Evolutionary conservation across 2,797 vertebrate species (phyloP).

Genomic region (Eulemur albifrons): DNA sequence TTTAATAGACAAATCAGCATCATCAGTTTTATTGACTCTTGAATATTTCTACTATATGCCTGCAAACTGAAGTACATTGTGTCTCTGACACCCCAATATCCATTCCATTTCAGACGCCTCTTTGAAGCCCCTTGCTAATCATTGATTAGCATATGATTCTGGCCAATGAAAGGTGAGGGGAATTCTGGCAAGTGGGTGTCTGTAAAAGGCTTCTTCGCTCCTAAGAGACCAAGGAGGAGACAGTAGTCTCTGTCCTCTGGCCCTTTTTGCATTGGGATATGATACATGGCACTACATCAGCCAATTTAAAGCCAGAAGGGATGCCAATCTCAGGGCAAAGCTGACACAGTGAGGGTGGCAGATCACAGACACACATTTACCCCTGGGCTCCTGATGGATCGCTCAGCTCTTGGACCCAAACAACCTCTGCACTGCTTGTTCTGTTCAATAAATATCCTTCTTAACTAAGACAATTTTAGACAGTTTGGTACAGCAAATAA

Average conservation of each 20-base stretch:
- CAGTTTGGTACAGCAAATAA: constrained; percentile 43
- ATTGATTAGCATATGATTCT: not conserved
- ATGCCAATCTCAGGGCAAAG: not conserved
- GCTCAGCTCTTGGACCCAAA: constrained; percentile 39
- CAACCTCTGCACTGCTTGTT: constrained; percentile 64
- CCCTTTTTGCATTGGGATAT: not conserved
- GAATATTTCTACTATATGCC: not conserved
- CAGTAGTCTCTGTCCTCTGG: not conserved
- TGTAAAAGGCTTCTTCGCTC: not conserved
- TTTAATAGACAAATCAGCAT: not conserved
- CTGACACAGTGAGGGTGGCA: constrained; percentile 39
- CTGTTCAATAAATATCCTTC: constrained; percentile 51
- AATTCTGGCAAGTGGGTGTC: not conserved
- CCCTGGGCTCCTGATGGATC: constrained; percentile 37
- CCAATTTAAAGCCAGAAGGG: not conserved
- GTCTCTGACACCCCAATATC: not conserved
- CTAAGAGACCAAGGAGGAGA: not conserved
- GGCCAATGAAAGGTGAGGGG: not conserved
- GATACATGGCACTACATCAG: not conserved
- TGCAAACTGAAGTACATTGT: constrained; percentile 27
- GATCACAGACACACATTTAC: constrained; percentile 43
- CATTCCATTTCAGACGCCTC: not conserved
- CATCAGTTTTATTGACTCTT: not conserved
- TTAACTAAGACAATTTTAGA: constrained; percentile 48
- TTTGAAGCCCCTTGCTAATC: not conserved